Percentiles rank a stretch among this genome's conserved stretches.
These are phyloP conservation scores for Paracyclopina nana DNA, from an alignment of 1,140 invertebrate species.

Conservation along the genomic window DNA sequence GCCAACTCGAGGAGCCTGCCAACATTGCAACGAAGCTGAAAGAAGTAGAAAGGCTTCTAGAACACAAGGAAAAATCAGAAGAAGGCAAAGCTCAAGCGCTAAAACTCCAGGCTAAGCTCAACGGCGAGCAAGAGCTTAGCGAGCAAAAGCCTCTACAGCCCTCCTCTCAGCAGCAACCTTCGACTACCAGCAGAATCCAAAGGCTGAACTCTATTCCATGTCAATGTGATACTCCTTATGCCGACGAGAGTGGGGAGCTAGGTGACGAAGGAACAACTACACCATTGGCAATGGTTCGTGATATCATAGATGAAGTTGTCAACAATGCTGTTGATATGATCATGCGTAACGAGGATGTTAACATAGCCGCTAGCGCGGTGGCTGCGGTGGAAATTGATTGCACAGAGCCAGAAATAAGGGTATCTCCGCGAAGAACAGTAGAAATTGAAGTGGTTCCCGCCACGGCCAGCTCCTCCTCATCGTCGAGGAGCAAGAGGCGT, in stretches of 20 bases:
- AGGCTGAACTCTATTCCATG: too few species aligned
- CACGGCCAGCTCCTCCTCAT: too few species aligned
- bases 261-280: too few species aligned
- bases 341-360: not conserved
- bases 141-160: too few species aligned
- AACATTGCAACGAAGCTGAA: conserved; percentile 9
- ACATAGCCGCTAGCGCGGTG: not conserved
- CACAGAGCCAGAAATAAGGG: not conserved
- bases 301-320: not conserved
- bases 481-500: too few species aligned
- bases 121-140: too few species aligned
- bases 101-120: not conserved
- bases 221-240: too few species aligned
- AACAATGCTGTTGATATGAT: not conserved
- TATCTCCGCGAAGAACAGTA: not conserved
- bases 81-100: conserved; percentile 1
- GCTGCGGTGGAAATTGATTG: conserved; percentile 9
- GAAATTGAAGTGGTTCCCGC: not conserved
- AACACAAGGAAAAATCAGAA: not conserved
- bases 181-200: too few species aligned
- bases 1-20: conserved; percentile 48
- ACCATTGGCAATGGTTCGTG: not conserved
- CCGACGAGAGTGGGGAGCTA: too few species aligned
- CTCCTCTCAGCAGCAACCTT: not conserved
- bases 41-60: conserved; percentile 1